Base-by-base conservation (phyloP, 2,797 vertebrate genomes). In the Mus caroli region DNA sequence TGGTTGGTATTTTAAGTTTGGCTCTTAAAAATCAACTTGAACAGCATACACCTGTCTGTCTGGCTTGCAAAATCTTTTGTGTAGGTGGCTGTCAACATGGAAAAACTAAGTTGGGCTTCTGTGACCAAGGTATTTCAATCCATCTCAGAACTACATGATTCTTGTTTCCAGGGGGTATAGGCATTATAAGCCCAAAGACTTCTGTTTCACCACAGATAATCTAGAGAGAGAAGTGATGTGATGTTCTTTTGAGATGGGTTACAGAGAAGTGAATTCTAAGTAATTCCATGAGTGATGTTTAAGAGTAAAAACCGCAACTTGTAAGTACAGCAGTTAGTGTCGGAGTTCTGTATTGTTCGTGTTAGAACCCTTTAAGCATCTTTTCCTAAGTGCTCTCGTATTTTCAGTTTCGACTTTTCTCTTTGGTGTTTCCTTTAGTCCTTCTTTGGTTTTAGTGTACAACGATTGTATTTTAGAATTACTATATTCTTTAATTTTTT, bases 171-270 rank as follows among this genome's bases (percentile, higher is more conserved):
- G 2, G 40, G 40, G 56, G 34, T 14, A 10, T 58, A 37, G 75
- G 8, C 37, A 52, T 75, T 40, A 22, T 56, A 94, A 88, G 15
- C 43, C 52, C 40, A 88, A 1, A 24, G 31, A 7, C 54, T 58
- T 91, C 52, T 86, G 20, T 2, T 40, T 92, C 92, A 69, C 28
- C 22, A 8, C 40, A 17, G 6, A 56, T 43, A 43, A 76, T 56
- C 50, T 64, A 64, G 64, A 73, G 52, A 1, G 67, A 26, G 28
- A 54, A 8, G 67, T 34, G 71, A 43, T 75, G 9, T 62, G 60
- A 69, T 78, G 43, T 90, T 93, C n/a, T 40, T 91, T 92, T 96
- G 43, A 83, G 40, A 22, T 83, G n/a, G 52, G 75, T 54, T 88
- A 56, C 17, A 82, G 84, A 94, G 87, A 88, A 43, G 28, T 62